Evolutionary conservation across 1,140 invertebrate species (phyloP).

Genomic region (Subanguina moxae): DNA sequence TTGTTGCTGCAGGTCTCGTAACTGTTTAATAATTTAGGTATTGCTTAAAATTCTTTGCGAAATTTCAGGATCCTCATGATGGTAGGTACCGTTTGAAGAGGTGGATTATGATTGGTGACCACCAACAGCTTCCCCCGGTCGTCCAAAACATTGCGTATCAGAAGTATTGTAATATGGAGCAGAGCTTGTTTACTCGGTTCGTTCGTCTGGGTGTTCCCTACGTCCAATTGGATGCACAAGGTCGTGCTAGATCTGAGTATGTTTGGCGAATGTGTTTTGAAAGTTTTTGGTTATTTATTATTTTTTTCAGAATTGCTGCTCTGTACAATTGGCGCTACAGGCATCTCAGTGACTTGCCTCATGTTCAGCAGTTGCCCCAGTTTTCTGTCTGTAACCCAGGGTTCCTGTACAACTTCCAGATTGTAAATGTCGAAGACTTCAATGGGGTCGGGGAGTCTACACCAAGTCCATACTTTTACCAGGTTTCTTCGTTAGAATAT

Average conservation of each 20-base stretch:
- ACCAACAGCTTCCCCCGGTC: conserved; percentile 96
- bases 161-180: conserved; percentile 99
- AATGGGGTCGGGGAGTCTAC: conserved; percentile 94
- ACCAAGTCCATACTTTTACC: conserved; percentile 96
- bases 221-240: conserved; percentile 93
- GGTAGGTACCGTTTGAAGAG: conserved; percentile 90
- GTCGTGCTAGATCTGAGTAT: conserved; percentile 73
- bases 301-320: conserved; percentile 73
- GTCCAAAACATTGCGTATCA: conserved; percentile 99
- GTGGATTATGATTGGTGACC: conserved; percentile 99
- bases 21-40: neutral
- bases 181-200: conserved; percentile 91
- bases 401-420: conserved; percentile 85
- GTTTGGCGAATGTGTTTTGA: neutral
- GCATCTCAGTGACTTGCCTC: conserved; percentile 81
- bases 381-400: conserved; percentile 86
- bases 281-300: neutral
- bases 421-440: conserved; percentile 93
- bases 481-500: conserved; percentile 64
- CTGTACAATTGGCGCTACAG: conserved; percentile 98
- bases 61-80: conserved; percentile 78
- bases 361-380: conserved; percentile 76
- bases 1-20: conserved; percentile 75
- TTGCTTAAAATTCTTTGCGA: neutral
- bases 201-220: conserved; percentile 92